A percentile compares a stretch with the other conserved stretches of the same genome.
phyloP scores from a whole-genome alignment of 1,140 invertebrate species.

The Oryctes rhinoceros region DNA sequence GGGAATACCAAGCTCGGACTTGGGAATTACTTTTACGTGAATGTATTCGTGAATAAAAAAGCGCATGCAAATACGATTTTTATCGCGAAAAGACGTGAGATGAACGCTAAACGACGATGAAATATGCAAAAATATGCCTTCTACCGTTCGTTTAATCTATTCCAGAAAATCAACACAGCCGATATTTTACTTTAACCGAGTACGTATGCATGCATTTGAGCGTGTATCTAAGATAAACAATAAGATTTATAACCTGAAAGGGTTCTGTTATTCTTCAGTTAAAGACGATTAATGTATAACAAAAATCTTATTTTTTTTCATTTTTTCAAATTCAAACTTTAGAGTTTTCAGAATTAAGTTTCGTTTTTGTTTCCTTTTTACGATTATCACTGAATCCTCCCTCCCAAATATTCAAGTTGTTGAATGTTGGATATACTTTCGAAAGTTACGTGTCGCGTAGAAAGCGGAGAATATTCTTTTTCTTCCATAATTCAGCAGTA shows the following conservation, averaged over 20 bases:
- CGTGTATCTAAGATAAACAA: neutral
- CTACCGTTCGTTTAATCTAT: constrained; percentile 32
- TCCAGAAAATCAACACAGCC: neutral
- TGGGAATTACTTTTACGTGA: constrained; percentile 36
- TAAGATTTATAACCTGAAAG: neutral
- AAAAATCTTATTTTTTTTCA: no score
- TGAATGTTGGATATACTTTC: no score
- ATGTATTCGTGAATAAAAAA: constrained; percentile 19
- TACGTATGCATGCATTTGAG: neutral
- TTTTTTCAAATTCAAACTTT: no score
- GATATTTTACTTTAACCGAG: neutral
- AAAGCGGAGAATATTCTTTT: no score
- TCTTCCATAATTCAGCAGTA: no score
- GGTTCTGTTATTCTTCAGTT: neutral
- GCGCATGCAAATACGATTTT: constrained; percentile 29
- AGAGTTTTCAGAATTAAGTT: no score
- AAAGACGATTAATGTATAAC: neutral
- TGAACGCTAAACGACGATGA: neutral
- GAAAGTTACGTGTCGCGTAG: no score
- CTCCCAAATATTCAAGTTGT: no score
- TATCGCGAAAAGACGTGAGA: constrained; percentile 19
- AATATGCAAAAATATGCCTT: constrained; percentile 24
- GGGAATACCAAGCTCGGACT: constrained; percentile 26
- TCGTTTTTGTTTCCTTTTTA: no score
- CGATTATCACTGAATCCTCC: no score